Evolutionary conservation across 30 jellyfish, hydroid and myxozoan species (phyloP), one percentile per base, ranked within the genome.

Genomic region (Sanderia malayensis): DNA sequence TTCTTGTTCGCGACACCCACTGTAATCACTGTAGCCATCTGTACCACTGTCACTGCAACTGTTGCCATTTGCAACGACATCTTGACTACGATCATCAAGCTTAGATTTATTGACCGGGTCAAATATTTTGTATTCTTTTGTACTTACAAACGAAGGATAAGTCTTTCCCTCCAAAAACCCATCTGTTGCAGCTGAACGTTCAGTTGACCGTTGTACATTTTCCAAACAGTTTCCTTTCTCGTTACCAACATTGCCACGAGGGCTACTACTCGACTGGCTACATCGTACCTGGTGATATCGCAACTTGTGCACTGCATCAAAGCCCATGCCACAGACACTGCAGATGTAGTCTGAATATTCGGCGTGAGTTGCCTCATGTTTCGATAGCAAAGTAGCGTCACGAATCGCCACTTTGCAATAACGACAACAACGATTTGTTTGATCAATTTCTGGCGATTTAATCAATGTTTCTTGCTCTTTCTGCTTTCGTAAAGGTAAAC

Each of bases 111-210:
- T 76, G 4, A 70, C 78, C 9, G 86, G 86, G 33, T 75, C 86
- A 27, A 76, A 61, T 22, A 61, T 19, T 18, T 80, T 76, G 67
- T 76, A 76, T 31, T 76, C 88, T 6, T 70, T 63, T 29, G 61
- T 76, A 11, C 73, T 62, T 23, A 80, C 88, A 55, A 19, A 76
- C 30, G 88, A 76, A 0, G 88, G 88, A 44, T 76, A 76, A 1
- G 88, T 61, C 52, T 76, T 76, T 23, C 88, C 88, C 24, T 63
- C 64, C 1, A 76, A 75, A 6, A 75, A 47, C 15, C 88, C 88
- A 34, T 76, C 70, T 20, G 23, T 18, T 1, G 24, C 44, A 0
- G 25, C 61, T n/a, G n/a, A n/a, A n/a, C n/a, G n/a, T n/a, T n/a
- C n/a, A n/a, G n/a, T n/a, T n/a, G n/a, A n/a, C n/a, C n/a, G n/a